Evolutionary conservation across 2,888 invertebrate genomes (phyloP).

Genomic region (Drosophila nr. perissopoda): DNA sequence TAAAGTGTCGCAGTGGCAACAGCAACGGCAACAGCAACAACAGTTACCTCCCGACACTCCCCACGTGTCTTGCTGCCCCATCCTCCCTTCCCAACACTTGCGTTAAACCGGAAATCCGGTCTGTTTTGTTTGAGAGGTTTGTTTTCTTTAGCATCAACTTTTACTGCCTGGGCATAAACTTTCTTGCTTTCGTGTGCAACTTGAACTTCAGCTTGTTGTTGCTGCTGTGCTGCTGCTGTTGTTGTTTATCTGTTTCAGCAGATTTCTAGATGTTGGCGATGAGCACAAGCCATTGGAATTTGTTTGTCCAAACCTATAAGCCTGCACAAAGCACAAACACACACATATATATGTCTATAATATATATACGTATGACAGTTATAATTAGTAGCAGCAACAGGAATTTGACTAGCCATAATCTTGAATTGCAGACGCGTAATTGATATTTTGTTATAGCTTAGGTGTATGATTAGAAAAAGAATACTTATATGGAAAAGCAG

Average conservation of each 20-base stretch:
- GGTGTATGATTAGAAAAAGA: too few relatives aligned
- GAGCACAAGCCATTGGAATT: conserved; percentile 59
- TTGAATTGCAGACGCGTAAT: too few relatives aligned
- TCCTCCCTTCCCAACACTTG: conserved; percentile 14
- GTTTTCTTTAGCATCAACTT: conserved; percentile 58
- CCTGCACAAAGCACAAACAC: conserved; percentile 19
- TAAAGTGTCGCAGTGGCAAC: conserved; percentile 60
- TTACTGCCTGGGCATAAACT: conserved; percentile 59
- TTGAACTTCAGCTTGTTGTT: conserved; percentile 26
- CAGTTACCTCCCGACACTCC: conserved; percentile 19
- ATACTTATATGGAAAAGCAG: too few relatives aligned
- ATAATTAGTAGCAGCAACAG: too few relatives aligned
- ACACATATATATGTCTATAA: background rate
- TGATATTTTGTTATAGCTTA: too few relatives aligned
- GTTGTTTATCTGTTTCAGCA: conserved; percentile 35
- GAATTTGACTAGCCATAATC: too few relatives aligned
- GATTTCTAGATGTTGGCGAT: conserved; percentile 31
- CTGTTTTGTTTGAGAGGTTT: conserved; percentile 37
- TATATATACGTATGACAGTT: background rate
- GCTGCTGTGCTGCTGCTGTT: conserved; percentile 1
- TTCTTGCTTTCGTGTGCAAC: conserved; percentile 36
- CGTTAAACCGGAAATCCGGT: conserved; percentile 74
- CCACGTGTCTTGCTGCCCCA: conserved; percentile 14
- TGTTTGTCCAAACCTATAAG: conserved; percentile 29
- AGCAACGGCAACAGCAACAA: conserved; percentile 19